Base-by-base conservation (phyloP, 2,888 invertebrate species). In the Chaitophorus viminalis region DNA sequence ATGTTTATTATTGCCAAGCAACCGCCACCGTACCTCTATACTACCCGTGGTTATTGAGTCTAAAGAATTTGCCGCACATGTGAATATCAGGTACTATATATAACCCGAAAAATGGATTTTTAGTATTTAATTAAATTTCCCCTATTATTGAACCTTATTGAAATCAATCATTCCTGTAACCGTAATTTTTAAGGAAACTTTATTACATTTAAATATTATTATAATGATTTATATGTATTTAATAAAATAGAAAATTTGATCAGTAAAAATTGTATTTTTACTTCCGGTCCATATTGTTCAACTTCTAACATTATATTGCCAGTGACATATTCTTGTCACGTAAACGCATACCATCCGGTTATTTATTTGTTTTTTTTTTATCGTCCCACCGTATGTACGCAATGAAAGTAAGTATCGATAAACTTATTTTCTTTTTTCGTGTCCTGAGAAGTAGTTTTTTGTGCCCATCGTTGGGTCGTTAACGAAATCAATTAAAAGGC, bases 301-400 rank as follows among this genome's bases (percentile, higher is more conserved):
- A 29, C 36, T 72, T 33, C 54, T 86, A 87, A 79, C n/a, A n/a
- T 74, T 31, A 36, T 54, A 74, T 74, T 79, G 74, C 36, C 25
- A 25, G n/a, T 39, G 74, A 36, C 70, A 72, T 79, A 81, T 87
- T 87, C 74, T 74, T 25, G 81, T 87, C 87, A 87, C 87, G 87
- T 87, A 87, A 81, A 31, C 39, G 72, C 60, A 60, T 79, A 87
- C 46, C 72, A 87, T 87, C 87, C 79, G 87, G 81, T 87, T 87
- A 75, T 87, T 79, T 79, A 79, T 86, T 78, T 86, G 31, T 72
- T 70, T 39, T 79, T 52, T 79, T 81, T 72, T 65, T 81, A 79
- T 81, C 54, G 52, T 68, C 68, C 85, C 65, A 68, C 31, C n/a
- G 25, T 29, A 29, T 68, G 17, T 84, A 76, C 31, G 68, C 31